A percentile compares a stretch with the other conserved stretches of the same genome.
Conservation (phyloP, 64 coral and sea anemone species). For the Acropora yongei region DNA sequence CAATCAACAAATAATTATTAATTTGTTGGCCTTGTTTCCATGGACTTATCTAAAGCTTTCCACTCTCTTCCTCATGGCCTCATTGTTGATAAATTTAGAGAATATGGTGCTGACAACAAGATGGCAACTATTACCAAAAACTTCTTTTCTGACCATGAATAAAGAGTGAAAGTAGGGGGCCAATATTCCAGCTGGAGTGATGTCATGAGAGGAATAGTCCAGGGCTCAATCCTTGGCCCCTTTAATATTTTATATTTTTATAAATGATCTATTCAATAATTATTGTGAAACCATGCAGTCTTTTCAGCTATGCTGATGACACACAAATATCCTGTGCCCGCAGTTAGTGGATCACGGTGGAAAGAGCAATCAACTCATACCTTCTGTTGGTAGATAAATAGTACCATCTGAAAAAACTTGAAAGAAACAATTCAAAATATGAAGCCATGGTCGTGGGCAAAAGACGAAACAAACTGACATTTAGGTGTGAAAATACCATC, state of each 20-base stretch:
- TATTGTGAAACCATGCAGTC: too few species aligned
- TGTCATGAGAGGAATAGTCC: background rate
- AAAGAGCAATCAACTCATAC: background rate
- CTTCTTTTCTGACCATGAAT: conserved; percentile 25
- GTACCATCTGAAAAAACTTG: background rate
- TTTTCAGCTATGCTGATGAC: too few species aligned
- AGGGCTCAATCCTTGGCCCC: background rate
- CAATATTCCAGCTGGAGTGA: background rate
- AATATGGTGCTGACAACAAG: conserved; percentile 34
- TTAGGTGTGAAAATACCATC: background rate
- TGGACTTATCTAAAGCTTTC: background rate
- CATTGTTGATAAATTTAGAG: conserved; percentile 38
- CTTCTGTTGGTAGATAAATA: background rate
- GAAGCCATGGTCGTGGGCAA: conserved; percentile 12
- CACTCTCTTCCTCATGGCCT: background rate
- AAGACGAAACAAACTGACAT: background rate
- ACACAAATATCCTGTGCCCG: too few species aligned
- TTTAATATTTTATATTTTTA: too few species aligned
- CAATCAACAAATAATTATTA: background rate
- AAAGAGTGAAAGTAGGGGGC: conserved; percentile 15
- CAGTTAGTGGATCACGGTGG: too few species aligned
- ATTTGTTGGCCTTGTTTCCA: too few species aligned
- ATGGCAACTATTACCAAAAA: background rate
- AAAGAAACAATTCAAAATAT: too few species aligned
- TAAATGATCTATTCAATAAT: too few species aligned